phyloP scores from a whole-genome alignment of 2,797 vertebrate genomes.

The Onychomys torridus region DNA sequence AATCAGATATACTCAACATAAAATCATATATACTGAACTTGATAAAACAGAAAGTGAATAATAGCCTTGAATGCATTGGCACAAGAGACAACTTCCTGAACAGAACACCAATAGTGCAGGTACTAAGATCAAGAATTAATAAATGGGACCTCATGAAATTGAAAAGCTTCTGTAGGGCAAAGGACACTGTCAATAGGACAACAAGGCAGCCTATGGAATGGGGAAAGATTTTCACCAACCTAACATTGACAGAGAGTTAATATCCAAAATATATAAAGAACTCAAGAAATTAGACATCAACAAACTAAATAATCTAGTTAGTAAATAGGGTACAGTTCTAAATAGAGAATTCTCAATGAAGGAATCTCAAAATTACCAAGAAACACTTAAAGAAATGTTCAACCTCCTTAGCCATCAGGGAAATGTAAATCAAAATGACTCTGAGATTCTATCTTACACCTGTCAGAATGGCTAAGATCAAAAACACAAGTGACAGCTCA shows the following conservation, averaged over 20 bases:
- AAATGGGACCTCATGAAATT: background rate
- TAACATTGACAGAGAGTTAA: background rate
- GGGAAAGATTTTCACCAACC: background rate
- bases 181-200: background rate
- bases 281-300: background rate
- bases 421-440: background rate
- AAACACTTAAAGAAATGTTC: background rate
- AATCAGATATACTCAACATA: background rate
- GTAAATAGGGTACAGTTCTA: background rate
- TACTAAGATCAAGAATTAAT: background rate
- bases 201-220: background rate
- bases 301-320: background rate
- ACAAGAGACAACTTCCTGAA: background rate
- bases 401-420: background rate
- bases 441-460: background rate
- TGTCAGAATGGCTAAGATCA: background rate
- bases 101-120: background rate
- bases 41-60: background rate
- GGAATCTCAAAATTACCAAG: background rate
- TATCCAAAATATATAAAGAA: background rate
- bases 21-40: background rate
- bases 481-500: background rate
- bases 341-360: background rate
- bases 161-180: background rate
- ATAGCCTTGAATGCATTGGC: background rate